Conservation (phyloP, 2,113 vertebrate genomes). For the Leucopsar rothschildi region DNA sequence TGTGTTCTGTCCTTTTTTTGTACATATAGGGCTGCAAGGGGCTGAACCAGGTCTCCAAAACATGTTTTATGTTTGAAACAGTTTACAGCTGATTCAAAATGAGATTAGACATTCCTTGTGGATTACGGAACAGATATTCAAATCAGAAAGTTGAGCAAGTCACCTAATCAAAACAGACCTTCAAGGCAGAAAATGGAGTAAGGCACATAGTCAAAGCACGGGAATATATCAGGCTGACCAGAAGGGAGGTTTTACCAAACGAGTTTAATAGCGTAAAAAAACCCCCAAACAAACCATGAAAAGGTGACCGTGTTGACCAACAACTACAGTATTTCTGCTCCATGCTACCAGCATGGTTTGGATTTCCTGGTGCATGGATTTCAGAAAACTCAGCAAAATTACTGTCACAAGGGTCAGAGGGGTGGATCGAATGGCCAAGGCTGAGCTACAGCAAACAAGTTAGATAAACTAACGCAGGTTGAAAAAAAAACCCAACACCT, state of each 20-base stretch:
- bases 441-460: neutral
- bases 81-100: neutral
- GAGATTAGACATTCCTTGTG: neutral
- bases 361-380: neutral
- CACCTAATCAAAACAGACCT: neutral
- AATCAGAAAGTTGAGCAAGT: neutral
- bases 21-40: neutral
- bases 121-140: neutral
- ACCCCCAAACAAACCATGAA: accelerated
- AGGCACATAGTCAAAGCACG: neutral
- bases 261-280: neutral
- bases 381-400: neutral
- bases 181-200: neutral
- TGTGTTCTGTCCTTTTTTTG: neutral
- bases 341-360: accelerated
- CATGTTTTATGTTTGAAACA: no score
- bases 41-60: neutral
- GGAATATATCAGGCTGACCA: neutral
- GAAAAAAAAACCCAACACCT: neutral
- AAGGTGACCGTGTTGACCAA: accelerated
- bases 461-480: neutral
- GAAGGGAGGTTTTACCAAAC: neutral
- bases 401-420: neutral
- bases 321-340: neutral
- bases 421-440: neutral